Evolutionary conservation across 2,888 invertebrate species (phyloP).

Genomic region (Rotaria macrura): DNA sequence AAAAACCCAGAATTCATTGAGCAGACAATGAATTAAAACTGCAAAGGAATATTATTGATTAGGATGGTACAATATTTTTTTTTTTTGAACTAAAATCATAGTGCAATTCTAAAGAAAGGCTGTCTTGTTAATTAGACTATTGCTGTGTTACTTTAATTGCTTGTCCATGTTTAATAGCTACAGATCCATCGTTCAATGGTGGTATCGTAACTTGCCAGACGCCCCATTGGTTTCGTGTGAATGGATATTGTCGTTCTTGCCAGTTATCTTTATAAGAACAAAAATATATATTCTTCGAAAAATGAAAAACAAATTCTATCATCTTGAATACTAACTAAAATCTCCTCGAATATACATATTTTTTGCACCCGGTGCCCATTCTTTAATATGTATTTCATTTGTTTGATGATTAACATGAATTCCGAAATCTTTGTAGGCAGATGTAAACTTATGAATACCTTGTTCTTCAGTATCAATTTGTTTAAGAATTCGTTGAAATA

Average conservation of each 20-base stretch:
- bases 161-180: slow-evolving; percentile 69
- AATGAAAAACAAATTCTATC: not conserved
- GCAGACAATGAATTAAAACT: too few species aligned
- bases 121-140: too few species aligned
- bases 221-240: slow-evolving; percentile 72
- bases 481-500: slow-evolving; percentile 21
- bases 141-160: slow-evolving; percentile 81
- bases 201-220: slow-evolving; percentile 85
- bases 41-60: too few species aligned
- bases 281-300: not conserved
- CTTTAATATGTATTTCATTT: slow-evolving; percentile 72
- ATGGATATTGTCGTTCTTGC: slow-evolving; percentile 72
- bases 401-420: slow-evolving; percentile 67
- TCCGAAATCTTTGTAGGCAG: slow-evolving; percentile 76
- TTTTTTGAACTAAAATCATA: too few species aligned
- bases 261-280: slow-evolving; percentile 65
- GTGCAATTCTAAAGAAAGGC: too few species aligned
- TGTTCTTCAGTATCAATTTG: slow-evolving; percentile 25
- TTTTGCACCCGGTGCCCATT: slow-evolving; percentile 93
- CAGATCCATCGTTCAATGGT: slow-evolving; percentile 69
- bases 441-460: slow-evolving; percentile 66
- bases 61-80: too few species aligned
- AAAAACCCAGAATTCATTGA: slow-evolving; percentile 34
- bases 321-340: slow-evolving; percentile 65
- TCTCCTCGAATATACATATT: slow-evolving; percentile 80